Base-by-base conservation (phyloP, 2,113 vertebrate species). In the Talpa occidentalis region DNA sequence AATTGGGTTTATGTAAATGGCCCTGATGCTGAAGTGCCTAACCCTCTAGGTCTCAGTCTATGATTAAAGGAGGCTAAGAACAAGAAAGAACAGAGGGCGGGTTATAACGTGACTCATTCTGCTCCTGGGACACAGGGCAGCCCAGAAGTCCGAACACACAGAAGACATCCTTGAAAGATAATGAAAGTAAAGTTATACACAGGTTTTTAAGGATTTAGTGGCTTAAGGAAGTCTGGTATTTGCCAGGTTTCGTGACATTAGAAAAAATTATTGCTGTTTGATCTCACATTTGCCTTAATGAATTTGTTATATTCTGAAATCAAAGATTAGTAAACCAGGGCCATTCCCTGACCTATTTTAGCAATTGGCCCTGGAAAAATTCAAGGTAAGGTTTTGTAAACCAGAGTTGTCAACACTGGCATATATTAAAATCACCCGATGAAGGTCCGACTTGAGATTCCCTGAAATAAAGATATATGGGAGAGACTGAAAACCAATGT, bases 261-360 rank as follows among this genome's bases (percentile, higher is more conserved):
- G 74, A 47, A 88, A 78, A 56, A 64, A 56, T 32, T 70, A 30
- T 59, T 66, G 47, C 35, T 88, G 6, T 64, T 86, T 91, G 28
- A 88, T 35, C 64, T 21, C 77, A 76, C 32, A n/a, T 15, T 90
- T 92, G 62, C 76, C 79, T 87, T 74, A 56, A 40, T 87, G 19
- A 85, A 54, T 49, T 72, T 90, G 47, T 92, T 60, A 82, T 77
- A 90, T 56, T 87, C 54, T 77, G 22, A 64, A n/a, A 72, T 52
- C 35, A 74, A 90, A 79, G 59, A 79, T 69, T 35, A 93, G 32
- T 30, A 88, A 83, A 91, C 17, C 42, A 54, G 72, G 32, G 83
- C 62, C 67, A 62, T 56, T 70, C 77, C 32, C 67, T 80, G 8
- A 70, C 1, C 44, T 28, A 76, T 79, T 88, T 72, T 76, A 91